Evolutionary conservation across 2,797 vertebrate genomes (phyloP).

Genomic region (Myotis planiceps): DNA sequence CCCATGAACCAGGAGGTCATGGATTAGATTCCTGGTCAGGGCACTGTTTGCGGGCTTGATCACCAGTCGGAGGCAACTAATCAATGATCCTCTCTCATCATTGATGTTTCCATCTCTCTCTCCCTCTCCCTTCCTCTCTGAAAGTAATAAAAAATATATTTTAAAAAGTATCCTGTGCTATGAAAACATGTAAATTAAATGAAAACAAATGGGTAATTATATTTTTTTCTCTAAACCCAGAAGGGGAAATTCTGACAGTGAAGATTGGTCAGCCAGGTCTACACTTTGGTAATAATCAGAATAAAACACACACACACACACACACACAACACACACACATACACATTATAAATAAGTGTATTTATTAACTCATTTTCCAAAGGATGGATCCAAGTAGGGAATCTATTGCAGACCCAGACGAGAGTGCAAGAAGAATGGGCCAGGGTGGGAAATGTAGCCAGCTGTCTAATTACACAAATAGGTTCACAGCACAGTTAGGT

Average conservation of each 20-base stretch:
- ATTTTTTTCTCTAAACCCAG: background rate
- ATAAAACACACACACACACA: background rate
- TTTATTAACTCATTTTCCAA: constrained; percentile 36
- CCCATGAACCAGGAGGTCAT: no score
- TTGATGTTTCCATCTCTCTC: no score
- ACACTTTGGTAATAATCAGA: constrained; percentile 18
- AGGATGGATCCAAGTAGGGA: background rate
- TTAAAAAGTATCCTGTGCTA: background rate
- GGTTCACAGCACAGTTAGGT: constrained; percentile 63
- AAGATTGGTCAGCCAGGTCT: background rate
- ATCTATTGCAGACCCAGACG: background rate
- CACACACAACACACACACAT: background rate
- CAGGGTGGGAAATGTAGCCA: constrained; percentile 30
- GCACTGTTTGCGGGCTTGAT: no score
- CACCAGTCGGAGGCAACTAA: no score
- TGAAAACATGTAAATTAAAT: background rate
- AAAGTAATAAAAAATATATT: no score
- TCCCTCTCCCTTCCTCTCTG: no score
- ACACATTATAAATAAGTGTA: background rate
- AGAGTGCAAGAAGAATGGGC: background rate
- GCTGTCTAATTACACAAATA: constrained; percentile 62
- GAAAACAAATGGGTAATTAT: background rate
- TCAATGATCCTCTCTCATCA: no score
- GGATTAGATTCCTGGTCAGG: no score
- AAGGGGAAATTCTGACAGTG: background rate